Evolutionary conservation across 2,888 invertebrate species (phyloP).

Genomic region (Steinernema hermaphroditum): DNA sequence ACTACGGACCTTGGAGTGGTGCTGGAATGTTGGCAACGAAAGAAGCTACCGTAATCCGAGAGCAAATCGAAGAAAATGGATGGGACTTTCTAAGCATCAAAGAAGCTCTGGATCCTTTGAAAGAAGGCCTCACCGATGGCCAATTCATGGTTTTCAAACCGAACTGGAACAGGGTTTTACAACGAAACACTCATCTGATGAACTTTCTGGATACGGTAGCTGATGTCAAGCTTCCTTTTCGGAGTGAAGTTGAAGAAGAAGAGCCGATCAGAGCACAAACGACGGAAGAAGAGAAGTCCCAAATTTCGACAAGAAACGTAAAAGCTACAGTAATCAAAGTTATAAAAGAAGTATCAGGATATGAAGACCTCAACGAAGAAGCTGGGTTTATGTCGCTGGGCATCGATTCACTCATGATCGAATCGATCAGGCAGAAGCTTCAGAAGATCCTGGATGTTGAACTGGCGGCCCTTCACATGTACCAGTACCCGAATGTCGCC

Average conservation of each 20-base stretch:
- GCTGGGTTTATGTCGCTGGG: conserved; percentile 61
- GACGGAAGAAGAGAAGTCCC: conserved; percentile 24
- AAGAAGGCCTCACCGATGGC: background rate
- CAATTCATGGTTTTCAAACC: conserved; percentile 47
- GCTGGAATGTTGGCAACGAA: conserved; percentile 53
- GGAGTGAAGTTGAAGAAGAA: too few species aligned
- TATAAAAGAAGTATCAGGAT: conserved; percentile 48
- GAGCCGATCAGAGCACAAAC: too few species aligned
- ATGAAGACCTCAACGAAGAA: conserved; percentile 39
- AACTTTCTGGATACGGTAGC: conserved; percentile 41
- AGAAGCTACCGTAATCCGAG: conserved; percentile 39
- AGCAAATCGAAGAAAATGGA: conserved; percentile 48
- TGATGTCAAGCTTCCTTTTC: too few species aligned
- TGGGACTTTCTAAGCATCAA: conserved; percentile 48
- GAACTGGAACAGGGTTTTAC: conserved; percentile 44
- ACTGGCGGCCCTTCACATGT: conserved; percentile 63
- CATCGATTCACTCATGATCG: conserved; percentile 61
- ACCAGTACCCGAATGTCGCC: conserved; percentile 47
- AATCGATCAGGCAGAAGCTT: conserved; percentile 48
- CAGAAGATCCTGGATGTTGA: conserved; percentile 37
- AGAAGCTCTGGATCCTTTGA: conserved; percentile 41
- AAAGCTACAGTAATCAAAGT: conserved; percentile 40
- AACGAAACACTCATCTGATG: conserved; percentile 44
- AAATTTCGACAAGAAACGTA: background rate
- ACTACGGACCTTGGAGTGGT: conserved; percentile 57